Conservation (phyloP, 2,113 vertebrate species). For the Plectropomus leopardus region DNA sequence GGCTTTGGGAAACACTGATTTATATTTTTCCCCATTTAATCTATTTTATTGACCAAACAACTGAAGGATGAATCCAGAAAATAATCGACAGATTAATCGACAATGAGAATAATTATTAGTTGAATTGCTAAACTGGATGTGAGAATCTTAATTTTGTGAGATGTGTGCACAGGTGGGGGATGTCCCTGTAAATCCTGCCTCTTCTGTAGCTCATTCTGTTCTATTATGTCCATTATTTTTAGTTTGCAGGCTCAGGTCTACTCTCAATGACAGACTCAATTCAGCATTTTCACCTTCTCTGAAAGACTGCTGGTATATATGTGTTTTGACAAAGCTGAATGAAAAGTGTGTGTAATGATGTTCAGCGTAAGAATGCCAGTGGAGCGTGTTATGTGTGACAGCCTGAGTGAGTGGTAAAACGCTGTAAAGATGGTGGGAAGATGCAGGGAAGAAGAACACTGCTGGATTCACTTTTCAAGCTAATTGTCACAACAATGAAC, state of each 20-base stretch:
- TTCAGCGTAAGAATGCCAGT: neutral
- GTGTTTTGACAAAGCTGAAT: constrained; percentile 7
- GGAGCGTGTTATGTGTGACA: neutral
- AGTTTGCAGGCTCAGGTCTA: neutral
- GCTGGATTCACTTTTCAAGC: neutral
- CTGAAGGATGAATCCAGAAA: too few relatives aligned
- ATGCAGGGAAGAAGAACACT: neutral
- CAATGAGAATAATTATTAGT: too few relatives aligned
- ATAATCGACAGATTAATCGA: too few relatives aligned
- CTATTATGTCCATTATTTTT: neutral
- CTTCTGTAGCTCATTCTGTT: neutral
- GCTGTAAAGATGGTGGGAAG: neutral
- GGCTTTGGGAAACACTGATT: too few relatives aligned
- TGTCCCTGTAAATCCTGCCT: neutral
- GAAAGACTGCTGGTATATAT: neutral
- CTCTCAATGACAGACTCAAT: neutral
- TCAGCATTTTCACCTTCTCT: neutral
- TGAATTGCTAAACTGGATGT: too few relatives aligned
- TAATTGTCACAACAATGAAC: neutral
- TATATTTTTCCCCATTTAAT: too few relatives aligned
- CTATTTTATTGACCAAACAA: too few relatives aligned
- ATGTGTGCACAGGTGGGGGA: neutral
- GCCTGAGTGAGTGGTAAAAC: neutral
- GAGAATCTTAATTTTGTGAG: neutral
- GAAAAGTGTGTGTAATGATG: constrained; percentile 17